Base-by-base conservation (phyloP, 2,113 vertebrate species). In the Camarhynchus parvulus region DNA sequence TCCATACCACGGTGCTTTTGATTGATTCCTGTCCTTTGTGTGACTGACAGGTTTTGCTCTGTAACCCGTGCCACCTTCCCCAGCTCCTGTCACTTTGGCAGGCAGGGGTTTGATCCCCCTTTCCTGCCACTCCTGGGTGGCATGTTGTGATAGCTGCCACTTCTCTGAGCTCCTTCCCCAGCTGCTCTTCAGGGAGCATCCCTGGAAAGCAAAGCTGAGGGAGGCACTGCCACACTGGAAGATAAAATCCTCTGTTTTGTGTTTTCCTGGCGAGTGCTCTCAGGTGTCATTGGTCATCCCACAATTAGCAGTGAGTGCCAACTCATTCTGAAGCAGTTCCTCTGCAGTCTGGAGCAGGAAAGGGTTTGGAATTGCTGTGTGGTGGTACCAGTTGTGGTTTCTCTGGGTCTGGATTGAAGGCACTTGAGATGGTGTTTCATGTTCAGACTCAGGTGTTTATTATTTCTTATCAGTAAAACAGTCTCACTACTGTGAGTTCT, bases 31-130 rank as follows among this genome's bases (percentile, higher is more conserved):
- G 69, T 93, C 23, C 81, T 82, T 84, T 52, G 30, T 35, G 46
- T 87, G 92, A 92, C 37, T 93, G 93, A 83, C 93, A 87, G 59
- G 58, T 93, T 92, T 94, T 87, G 49, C 90, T 87, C 67, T 58
- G 37, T 76, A 93, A 86, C 74, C 77, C n/a, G 7, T 87, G 84
- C 81, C 44, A 27, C 83, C 81, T 91, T 92, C 63, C 50, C 39
- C 75, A 90, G 63, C 78, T 92, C 39, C 47, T 89, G 90, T 86
- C 74, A 46, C 64, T 94, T 94, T 61, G 83, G 56, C 84, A 69
- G 81, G 59, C 66, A 31, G 31, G 30, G 89, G 72, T 89, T 82
- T 81, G 89, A 94, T 74, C 76, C 82, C 68, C 46, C 52, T 86
- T 78, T 90, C 72, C 76, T 95, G 90, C 63, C 83, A 16, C 72